These are phyloP conservation scores for Nesospiza acunhae DNA, from an alignment of 2,113 vertebrate genomes.

Conservation along the genomic window DNA sequence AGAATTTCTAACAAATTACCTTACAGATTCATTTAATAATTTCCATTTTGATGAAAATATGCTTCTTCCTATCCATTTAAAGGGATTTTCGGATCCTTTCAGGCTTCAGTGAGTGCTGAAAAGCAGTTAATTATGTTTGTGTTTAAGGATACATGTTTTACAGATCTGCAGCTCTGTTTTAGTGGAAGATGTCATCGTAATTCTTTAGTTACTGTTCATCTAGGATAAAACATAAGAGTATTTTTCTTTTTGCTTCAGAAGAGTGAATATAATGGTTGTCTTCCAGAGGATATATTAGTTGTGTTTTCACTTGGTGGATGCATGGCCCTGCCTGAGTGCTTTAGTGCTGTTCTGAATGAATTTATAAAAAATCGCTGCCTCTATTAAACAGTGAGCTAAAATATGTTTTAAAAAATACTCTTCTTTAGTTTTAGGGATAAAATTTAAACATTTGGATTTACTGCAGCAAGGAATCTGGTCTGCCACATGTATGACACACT, in stretches of 20 bases:
- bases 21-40: neutral
- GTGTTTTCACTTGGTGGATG: neutral
- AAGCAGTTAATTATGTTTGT: neutral
- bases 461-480: neutral
- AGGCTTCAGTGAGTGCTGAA: neutral
- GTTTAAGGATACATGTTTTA: neutral
- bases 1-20: neutral
- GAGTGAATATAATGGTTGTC: neutral
- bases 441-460: neutral
- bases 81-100: neutral
- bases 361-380: neutral
- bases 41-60: neutral
- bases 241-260: neutral
- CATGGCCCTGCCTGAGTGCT: neutral
- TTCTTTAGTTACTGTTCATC: neutral
- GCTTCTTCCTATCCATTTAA: neutral
- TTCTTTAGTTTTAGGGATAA: neutral
- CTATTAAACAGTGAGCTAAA: neutral
- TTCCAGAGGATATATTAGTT: neutral
- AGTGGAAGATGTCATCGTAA: neutral
- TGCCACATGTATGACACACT: neutral
- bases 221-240: neutral
- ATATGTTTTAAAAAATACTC: neutral
- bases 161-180: neutral
- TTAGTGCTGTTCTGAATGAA: neutral